Conservation (phyloP, 2,888 invertebrate species). For the Drosophila phalerata region DNA sequence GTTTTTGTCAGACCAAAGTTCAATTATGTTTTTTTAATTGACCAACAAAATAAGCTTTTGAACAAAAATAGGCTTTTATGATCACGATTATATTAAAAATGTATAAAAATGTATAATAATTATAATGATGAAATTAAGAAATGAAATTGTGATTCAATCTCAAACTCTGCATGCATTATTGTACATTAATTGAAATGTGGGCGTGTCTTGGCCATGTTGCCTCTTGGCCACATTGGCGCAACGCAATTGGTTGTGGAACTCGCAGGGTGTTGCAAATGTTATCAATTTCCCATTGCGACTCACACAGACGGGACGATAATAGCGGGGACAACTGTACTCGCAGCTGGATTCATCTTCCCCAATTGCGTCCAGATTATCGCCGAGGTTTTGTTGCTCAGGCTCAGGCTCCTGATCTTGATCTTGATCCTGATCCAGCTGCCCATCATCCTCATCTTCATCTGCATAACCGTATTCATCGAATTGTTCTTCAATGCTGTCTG, state of each 20-base stretch:
- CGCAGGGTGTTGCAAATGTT: slow-evolving; percentile 66
- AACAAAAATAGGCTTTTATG: neutral
- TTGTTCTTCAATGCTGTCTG: slow-evolving; percentile 1
- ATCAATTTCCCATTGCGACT: slow-evolving; percentile 40
- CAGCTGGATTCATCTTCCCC: slow-evolving; percentile 51
- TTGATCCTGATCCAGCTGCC: neutral
- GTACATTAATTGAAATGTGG: slow-evolving; percentile 50
- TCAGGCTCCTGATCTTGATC: neutral
- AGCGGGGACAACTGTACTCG: slow-evolving; percentile 70
- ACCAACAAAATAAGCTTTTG: neutral
- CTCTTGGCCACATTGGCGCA: slow-evolving; percentile 53
- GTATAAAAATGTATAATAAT: neutral
- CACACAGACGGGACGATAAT: slow-evolving; percentile 66
- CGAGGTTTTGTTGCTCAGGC: neutral
- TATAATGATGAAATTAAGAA: neutral
- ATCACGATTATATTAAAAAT: neutral
- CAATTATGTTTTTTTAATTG: too few species aligned
- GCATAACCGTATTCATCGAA: neutral
- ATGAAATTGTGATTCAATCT: slow-evolving; percentile 3
- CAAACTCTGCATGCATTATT: slow-evolving; percentile 36
- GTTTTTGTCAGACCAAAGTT: too few species aligned
- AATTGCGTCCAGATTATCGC: slow-evolving; percentile 30
- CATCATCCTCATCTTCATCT: neutral
- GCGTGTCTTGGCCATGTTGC: slow-evolving; percentile 11
- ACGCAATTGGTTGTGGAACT: slow-evolving; percentile 62